Base-by-base conservation (phyloP, 2,113 vertebrate species). In the Malurus melanocephalus region DNA sequence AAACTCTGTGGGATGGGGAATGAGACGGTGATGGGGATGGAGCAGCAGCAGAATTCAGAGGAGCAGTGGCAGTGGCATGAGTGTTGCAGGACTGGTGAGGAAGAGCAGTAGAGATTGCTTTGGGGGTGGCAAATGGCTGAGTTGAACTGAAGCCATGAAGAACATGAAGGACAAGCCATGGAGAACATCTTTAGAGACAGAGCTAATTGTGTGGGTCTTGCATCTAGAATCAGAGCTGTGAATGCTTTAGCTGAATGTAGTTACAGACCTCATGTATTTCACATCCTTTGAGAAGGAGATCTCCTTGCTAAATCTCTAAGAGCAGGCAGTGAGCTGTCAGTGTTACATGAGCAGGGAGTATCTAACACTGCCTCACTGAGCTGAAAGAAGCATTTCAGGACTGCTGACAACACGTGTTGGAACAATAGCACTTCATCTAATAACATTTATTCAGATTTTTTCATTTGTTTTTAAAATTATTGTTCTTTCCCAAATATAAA, bases 21-120 rank as follows among this genome's bases (percentile, higher is more conserved):
- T 21, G 19, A 1, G 1, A 8, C 19, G n/a, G 56, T 3, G 6
- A 26, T 48, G 45, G 49, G 40, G 4, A n/a, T 0, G 1, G 5
- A 72, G 42, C 35, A 87, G 69, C 57, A 72, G 35, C 9, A 69
- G 61, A 13, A 38, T 76, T 62, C 43, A 15, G 46, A 87, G 12
- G 17, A 75, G 21, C 1, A 20, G 30, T 46, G 55, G 13, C 48
- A 59, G 17, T 18, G 33, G 6, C 60, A 51, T 26, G 6, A 22
- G 28, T 22, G 38, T 18, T 85, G 61, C 26, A 26, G 55, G 53
- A 16, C 10, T 89, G 40, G 23, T 11, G 2, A 35, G 38, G 55
- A 72, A 66, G 42, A 68, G 49, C 59, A 73, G 56, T n/a, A 76
- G n/a, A 65, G 12, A 4, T 33, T 48, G 46, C 6, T 66, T 87